Evolutionary conservation across 37 sponge, comb jelly and placozoan species (phyloP), one percentile per base, ranked within the genome.

Genomic region (Agelas oroides): DNA sequence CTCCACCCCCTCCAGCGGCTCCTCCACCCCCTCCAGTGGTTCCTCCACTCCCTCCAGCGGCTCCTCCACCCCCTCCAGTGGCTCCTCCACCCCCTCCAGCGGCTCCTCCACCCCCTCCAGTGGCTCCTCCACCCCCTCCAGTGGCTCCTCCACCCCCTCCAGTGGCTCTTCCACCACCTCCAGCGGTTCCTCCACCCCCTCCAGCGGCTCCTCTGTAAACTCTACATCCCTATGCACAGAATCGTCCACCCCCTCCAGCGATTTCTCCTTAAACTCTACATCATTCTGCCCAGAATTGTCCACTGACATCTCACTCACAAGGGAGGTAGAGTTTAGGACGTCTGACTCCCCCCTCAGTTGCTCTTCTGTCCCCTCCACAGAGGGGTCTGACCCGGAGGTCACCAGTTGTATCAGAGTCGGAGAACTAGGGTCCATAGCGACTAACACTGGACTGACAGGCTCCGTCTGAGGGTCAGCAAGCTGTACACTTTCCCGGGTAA

Each of bases 151-250:
- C 68, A 67, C 34, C 2, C 5, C 3, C 20, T 67, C 68, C 30
- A 67, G 31, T 32, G 33, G 33, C 11, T 61, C 27, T 5, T 61
- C 81, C 70, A 27, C 81, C 81, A 58, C 38, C 60, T 14, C 34
- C n/a, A 5, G 3, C 62, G 5, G 27, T 2, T 61, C 62, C 62
- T 28, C 27, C 62, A 19, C 37, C 38, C 13, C 34, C 37, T 20
- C 12, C 67, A 46, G 46, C 6, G 46, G 46, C 3, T 31, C 68
- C 31, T 67, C 80, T 16, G 19, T 19, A 1, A 37, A 53, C 19
- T 16, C 55, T 17, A 27, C 80, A 67, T 31, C 33, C 31, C 30
- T 34, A 5, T 11, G 19, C 33, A 12, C 68, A 2, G 12, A 31
- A 16, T 34, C 68, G 27, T 18, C 11, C 68, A 67, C 34, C 2